Evolutionary conservation across 2,888 invertebrate genomes (phyloP), one percentile per base, ranked within the genome.

Genomic region (Pachymerium ferrugineum): DNA sequence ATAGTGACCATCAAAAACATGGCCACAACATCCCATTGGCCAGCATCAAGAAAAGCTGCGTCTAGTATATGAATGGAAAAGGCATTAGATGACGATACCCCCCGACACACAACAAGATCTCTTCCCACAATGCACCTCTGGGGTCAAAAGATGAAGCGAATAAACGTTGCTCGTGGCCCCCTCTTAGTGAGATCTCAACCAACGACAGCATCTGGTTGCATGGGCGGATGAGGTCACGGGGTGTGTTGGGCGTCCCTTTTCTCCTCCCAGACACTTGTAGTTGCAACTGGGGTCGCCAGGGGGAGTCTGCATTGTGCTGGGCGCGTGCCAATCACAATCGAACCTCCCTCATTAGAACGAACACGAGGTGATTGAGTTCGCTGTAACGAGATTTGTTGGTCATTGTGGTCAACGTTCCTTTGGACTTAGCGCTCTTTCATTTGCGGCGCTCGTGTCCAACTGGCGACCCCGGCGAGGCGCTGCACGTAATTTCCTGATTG

Each of bases 221-320:
- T 54, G 47, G 47, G 19, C 47, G 47, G 47, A 54, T 54, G 47
- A 19, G 47, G 47, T 54, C 47, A 54, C 47, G 47, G 47, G 47
- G 47, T 54, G 47, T 54, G 16, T 54, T 54, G 19, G n/a, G 47
- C 47, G 19, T 54, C 47, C 47, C 47, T 54, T 54, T 54, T 54
- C 47, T 54, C 47, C 47, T 54, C 47, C 47, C 47, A 54, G 47
- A 54, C 47, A 54, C 47, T 54, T 54, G 47, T 54, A 54, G 47
- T 54, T 54, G 47, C 47, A 54, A 54, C 16, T 19, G 47, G 19
- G 47, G 47, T 54, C 47, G 47, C 22, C 19, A 16, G 47, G 47
- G 47, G 47, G 6, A n/a, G 6, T 16, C 1, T 8, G 19, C 19
- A n/a, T n/a, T n/a, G 47, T 5, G 47, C 22, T 54, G 47, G 47